Percentiles rank a stretch among this genome's conserved stretches.
phyloP scores from a whole-genome alignment of 2,888 invertebrate species.

The Campoplex nolae region DNA sequence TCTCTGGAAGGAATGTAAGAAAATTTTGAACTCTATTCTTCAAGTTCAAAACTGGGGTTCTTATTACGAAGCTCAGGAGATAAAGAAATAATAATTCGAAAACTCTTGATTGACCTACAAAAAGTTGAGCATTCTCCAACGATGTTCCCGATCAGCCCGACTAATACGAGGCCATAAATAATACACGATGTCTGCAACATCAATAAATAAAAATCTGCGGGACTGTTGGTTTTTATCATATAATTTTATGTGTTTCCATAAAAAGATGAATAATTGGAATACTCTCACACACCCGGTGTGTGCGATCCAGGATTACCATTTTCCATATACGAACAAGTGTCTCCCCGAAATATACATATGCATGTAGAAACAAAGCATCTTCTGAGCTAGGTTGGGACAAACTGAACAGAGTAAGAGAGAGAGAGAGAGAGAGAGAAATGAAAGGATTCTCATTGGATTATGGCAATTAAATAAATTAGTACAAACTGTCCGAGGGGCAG shows the following conservation, averaged over 20 bases:
- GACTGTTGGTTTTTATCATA: background rate
- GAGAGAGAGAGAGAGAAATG: conserved; percentile 2
- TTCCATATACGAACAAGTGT: background rate
- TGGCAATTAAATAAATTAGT: conserved; percentile 71
- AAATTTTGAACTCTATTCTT: background rate
- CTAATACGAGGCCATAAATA: background rate
- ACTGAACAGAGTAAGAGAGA: background rate
- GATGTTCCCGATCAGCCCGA: background rate
- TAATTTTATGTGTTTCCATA: background rate
- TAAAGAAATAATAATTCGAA: background rate
- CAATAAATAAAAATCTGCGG: background rate
- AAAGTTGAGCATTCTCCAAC: background rate
- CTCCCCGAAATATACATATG: background rate
- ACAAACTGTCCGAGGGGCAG: conserved; percentile 64
- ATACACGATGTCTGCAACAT: background rate
- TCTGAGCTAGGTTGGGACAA: conserved; percentile 27
- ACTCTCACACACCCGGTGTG: background rate
- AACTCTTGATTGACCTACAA: background rate
- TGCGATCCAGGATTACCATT: conserved; percentile 33
- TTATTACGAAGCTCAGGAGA: no score
- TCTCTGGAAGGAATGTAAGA: background rate
- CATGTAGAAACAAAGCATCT: conserved; percentile 52
- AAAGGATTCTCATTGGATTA: conserved; percentile 61
- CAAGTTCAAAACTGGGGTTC: background rate
- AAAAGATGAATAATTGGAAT: conserved; percentile 27